Conservation (phyloP, 2,797 vertebrate species). For the Pseudochaenichthys georgianus region DNA sequence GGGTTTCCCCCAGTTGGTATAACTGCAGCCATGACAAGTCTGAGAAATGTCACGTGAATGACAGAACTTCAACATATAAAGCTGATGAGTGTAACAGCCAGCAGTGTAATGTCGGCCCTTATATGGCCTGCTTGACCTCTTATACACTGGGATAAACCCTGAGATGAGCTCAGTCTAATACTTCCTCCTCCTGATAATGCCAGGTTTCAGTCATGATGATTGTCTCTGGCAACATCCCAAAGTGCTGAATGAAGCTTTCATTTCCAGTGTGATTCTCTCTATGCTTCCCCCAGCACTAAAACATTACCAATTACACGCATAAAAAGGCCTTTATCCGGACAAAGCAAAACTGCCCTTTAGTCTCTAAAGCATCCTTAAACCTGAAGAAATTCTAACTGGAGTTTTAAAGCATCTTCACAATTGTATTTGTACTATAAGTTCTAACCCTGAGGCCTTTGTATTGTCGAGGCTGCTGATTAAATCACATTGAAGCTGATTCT, state of each 20-base stretch:
- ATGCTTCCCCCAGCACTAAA: conserved; percentile 21
- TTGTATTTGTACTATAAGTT: conserved; percentile 10
- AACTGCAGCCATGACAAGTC: background rate
- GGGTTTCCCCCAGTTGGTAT: conserved; percentile 29
- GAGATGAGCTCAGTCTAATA: background rate
- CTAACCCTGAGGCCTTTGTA: background rate
- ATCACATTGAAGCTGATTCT: background rate
- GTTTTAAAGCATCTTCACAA: background rate
- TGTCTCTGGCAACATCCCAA: conserved; percentile 16
- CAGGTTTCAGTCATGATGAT: conserved; percentile 15
- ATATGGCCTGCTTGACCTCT: conserved; percentile 5
- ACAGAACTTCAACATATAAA: background rate
- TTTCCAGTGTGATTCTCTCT: conserved; percentile 44
- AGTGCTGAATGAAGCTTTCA: conserved; percentile 32
- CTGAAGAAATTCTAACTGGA: conserved; percentile 9
- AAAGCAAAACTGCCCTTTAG: conserved; percentile 3
- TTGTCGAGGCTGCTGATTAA: conserved; percentile 34
- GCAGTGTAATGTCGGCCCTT: background rate
- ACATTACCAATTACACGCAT: background rate
- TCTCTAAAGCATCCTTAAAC: conserved; percentile 5
- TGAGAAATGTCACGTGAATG: background rate
- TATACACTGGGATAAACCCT: conserved; percentile 18
- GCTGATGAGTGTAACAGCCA: conserved; percentile 1
- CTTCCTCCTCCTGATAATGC: conserved; percentile 21
- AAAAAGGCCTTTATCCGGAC: background rate